A percentile compares a stretch with the other conserved stretches of the same genome.
phyloP scores from a whole-genome alignment of 1,140 invertebrate species.

The Bombus impatiens region DNA sequence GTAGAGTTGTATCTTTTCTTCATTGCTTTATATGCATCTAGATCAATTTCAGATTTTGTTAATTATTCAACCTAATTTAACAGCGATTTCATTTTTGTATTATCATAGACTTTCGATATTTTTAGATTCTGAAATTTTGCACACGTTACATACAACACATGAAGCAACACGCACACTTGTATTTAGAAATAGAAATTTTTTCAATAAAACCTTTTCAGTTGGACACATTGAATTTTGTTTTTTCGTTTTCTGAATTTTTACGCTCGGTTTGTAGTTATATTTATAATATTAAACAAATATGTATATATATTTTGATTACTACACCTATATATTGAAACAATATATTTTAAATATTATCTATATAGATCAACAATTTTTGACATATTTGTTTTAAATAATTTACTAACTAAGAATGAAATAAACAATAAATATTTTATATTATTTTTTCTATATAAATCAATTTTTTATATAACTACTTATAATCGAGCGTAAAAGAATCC shows the following conservation, averaged over 20 bases:
- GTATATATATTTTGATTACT: not conserved
- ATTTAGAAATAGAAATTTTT: conserved; percentile 81
- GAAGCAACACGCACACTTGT: conserved; percentile 77
- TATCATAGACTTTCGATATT: conserved; percentile 59
- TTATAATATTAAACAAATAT: not conserved
- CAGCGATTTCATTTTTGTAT: conserved; percentile 69
- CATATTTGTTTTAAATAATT: conserved; percentile 16
- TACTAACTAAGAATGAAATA: conserved; percentile 28
- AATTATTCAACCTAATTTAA: conserved; percentile 60
- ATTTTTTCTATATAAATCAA: conserved; percentile 5
- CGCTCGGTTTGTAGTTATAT: conserved; percentile 69
- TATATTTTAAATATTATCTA: not conserved
- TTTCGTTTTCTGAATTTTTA: conserved; percentile 78
- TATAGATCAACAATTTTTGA: not conserved
- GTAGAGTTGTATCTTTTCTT: conserved; percentile 56
- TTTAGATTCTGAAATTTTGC: conserved; percentile 61
- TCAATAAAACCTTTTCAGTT: conserved; percentile 82
- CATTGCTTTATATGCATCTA: conserved; percentile 57
- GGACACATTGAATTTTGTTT: conserved; percentile 81
- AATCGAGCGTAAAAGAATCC: conserved; percentile 78
- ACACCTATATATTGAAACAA: not conserved
- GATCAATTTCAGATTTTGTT: conserved; percentile 60
- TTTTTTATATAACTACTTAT: conserved; percentile 37
- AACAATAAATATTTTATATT: conserved; percentile 10
- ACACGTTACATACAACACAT: conserved; percentile 69